Percentiles rank a stretch among this genome's conserved stretches.
Conservation (phyloP, 2,888 invertebrate species). For the Cistogaster globosa region DNA sequence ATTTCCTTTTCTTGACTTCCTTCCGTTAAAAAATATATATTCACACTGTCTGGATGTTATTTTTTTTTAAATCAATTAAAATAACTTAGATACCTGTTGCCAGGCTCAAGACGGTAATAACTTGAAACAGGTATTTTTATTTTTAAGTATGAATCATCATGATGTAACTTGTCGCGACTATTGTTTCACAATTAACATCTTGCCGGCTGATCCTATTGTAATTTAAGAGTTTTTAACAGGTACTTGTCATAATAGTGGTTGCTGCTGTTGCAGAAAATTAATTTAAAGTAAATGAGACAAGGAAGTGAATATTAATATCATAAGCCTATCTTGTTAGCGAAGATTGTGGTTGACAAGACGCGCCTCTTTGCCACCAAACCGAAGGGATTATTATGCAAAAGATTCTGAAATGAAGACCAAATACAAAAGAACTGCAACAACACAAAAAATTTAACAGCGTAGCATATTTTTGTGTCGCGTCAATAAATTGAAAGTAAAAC, state of each 20-base stretch:
- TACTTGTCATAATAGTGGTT: conserved; percentile 57
- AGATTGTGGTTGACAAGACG: conserved; percentile 62
- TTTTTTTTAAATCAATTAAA: not conserved
- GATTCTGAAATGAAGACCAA: not conserved
- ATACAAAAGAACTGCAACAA: conserved; percentile 24
- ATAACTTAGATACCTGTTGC: conserved; percentile 23
- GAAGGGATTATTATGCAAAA: conserved; percentile 46
- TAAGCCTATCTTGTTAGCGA: conserved; percentile 62
- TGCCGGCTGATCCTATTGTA: not conserved
- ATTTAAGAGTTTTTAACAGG: not conserved
- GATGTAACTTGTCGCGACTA: conserved; percentile 31
- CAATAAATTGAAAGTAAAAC: conserved; percentile 42
- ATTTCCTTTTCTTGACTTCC: not conserved
- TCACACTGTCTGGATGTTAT: not conserved
- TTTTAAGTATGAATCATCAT: conserved; percentile 20
- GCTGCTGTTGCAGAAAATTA: conserved; percentile 32
- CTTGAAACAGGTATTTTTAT: not conserved
- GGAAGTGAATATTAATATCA: conserved; percentile 57
- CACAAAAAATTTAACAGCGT: conserved; percentile 4
- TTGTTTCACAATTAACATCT: conserved; percentile 73
- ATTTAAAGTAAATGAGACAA: conserved; percentile 34
- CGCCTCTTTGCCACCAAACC: conserved; percentile 59
- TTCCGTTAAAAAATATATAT: conserved; percentile 34
- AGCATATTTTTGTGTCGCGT: conserved; percentile 58
- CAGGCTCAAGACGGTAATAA: conserved; percentile 10